Evolutionary conservation across 2,797 vertebrate species (phyloP).

Genomic region (Arnoldichthys spilopterus): DNA sequence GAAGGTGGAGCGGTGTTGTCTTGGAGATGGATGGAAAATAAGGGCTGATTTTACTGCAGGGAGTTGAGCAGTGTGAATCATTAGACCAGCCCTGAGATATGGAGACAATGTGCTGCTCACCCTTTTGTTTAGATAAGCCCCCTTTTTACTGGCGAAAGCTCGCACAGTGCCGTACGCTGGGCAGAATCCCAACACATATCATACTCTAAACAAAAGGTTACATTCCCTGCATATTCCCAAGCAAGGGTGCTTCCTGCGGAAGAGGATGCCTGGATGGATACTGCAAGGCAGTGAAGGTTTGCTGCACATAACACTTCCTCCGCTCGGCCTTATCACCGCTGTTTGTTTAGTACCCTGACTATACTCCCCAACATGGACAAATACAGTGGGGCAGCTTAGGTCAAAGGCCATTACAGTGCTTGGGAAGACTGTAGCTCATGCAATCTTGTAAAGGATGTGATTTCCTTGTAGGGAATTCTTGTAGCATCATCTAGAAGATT

Average conservation of each 20-base stretch:
- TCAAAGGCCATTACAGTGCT: constrained; percentile 29
- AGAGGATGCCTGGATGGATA: constrained; percentile 67
- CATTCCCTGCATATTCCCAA: constrained; percentile 81
- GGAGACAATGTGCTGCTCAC: constrained; percentile 34
- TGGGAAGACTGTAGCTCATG: constrained; percentile 25
- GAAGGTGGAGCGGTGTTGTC: constrained; percentile 35
- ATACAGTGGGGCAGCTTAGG: constrained; percentile 28
- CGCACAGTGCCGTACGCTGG: constrained; percentile 55
- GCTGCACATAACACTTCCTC: constrained; percentile 75
- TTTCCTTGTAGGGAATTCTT: neutral
- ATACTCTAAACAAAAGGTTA: constrained; percentile 71
- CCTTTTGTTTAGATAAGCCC: constrained; percentile 39
- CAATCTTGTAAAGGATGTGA: neutral
- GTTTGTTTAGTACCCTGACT: constrained; percentile 64
- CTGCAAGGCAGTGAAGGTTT: constrained; percentile 70
- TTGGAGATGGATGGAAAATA: constrained; percentile 44
- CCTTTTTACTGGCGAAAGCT: constrained; percentile 71
- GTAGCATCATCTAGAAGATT: neutral
- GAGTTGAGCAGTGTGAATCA: constrained; percentile 42
- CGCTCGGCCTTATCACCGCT: constrained; percentile 75
- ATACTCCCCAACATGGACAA: constrained; percentile 36
- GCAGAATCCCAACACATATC: constrained; percentile 39
- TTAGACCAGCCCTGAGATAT: constrained; percentile 43
- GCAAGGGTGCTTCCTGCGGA: constrained; percentile 76
- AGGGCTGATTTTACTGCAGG: constrained; percentile 37